Evolutionary conservation across 2,113 vertebrate genomes (phyloP).

Genomic region (Cynoglossus semilaevis): DNA sequence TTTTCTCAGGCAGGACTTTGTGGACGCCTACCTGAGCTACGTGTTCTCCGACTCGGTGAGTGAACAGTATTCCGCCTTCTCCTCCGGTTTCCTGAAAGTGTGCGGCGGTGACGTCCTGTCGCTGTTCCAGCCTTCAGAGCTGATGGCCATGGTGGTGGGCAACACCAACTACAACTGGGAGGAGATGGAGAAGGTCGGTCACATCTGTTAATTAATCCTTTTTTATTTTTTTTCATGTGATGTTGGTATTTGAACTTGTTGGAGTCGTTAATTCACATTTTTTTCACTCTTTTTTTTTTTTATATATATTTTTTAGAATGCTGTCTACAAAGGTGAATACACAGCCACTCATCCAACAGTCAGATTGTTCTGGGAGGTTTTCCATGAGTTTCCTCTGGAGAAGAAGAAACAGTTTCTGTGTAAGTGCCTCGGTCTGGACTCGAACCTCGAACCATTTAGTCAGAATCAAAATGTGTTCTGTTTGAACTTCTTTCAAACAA

Average conservation of each 20-base stretch:
- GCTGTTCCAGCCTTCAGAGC: constrained; percentile 94
- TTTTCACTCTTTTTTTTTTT: constrained; percentile 6
- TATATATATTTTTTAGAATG: no score
- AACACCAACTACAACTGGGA: constrained; percentile 98
- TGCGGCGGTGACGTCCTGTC: constrained; percentile 94
- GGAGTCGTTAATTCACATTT: no score
- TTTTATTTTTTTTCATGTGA: no score
- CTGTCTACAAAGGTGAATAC: constrained; percentile 92
- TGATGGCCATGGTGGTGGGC: constrained; percentile 97
- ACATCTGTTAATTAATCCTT: no score
- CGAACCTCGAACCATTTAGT: no score
- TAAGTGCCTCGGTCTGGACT: constrained; percentile 72
- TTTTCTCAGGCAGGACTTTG: constrained; percentile 87
- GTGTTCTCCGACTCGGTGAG: constrained; percentile 85
- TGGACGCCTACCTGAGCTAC: constrained; percentile 91
- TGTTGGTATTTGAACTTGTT: no score
- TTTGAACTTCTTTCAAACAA: no score
- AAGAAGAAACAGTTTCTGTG: constrained; percentile 96
- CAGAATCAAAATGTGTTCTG: no score
- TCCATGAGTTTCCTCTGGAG: constrained; percentile 93
- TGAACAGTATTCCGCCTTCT: constrained; percentile 90
- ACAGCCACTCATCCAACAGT: constrained; percentile 89
- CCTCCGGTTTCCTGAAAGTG: constrained; percentile 93
- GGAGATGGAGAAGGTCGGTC: constrained; percentile 90
- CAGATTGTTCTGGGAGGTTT: constrained; percentile 94